A percentile compares a stretch with the other conserved stretches of the same genome.
These are phyloP conservation scores for Drosophila ogumai DNA, from an alignment of 1,140 invertebrate genomes.

Conservation along the genomic window DNA sequence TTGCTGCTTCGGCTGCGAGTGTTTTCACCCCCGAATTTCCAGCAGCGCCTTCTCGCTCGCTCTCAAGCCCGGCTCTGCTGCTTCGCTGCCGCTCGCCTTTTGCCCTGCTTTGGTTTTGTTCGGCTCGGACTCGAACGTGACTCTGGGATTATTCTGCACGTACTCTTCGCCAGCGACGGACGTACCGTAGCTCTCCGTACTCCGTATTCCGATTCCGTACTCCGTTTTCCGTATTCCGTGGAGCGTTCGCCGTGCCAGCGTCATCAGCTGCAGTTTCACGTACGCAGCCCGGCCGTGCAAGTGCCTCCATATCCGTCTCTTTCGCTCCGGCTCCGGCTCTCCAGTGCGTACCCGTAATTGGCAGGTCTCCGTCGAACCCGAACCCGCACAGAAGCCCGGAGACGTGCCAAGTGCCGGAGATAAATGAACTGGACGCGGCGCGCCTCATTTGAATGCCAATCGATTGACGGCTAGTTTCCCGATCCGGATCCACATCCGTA, in stretches of 20 bases:
- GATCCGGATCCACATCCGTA: conserved; percentile 36
- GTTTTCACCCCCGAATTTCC: conserved; percentile 77
- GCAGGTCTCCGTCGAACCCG: conserved; percentile 55
- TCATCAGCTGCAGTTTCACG: conserved; percentile 78
- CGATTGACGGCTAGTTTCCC: conserved; percentile 57
- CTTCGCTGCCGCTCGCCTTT: conserved; percentile 59
- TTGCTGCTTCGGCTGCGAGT: conserved; percentile 22
- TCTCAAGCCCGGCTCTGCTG: conserved; percentile 21
- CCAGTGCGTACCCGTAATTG: conserved; percentile 76
- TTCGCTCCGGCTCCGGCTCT: conserved; percentile 24
- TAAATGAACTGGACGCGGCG: conserved; percentile 74
- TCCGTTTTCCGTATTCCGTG: conserved; percentile 43
- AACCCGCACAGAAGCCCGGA: conserved; percentile 31
- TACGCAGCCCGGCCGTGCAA: conserved; percentile 72
- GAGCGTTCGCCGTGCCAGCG: conserved; percentile 25
- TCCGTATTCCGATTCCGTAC: conserved; percentile 31
- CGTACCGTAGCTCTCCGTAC: conserved; percentile 66
- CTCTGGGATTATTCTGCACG: conserved; percentile 84
- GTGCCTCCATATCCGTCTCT: conserved; percentile 35
- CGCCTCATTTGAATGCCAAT: conserved; percentile 81
- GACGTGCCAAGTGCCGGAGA: conserved; percentile 72
- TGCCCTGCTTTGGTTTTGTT: conserved; percentile 84
- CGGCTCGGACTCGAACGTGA: conserved; percentile 82
- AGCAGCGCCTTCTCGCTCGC: conserved; percentile 42
- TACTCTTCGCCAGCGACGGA: conserved; percentile 84